A percentile compares a stretch with the other conserved stretches of the same genome.
These are phyloP conservation scores for Phortica magna DNA, from an alignment of 2,888 invertebrate genomes.

Conservation along the genomic window DNA sequence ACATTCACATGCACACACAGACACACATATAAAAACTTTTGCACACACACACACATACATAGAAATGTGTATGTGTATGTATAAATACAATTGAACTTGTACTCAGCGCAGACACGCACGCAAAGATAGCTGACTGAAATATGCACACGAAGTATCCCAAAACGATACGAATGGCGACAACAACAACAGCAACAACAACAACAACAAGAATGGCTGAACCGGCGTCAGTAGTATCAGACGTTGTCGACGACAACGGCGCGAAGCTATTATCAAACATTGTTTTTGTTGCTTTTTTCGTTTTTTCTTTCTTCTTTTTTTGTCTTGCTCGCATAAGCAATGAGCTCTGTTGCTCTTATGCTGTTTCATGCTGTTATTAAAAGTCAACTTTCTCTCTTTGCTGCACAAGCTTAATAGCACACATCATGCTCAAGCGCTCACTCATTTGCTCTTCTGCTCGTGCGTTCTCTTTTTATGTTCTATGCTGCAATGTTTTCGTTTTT, in stretches of 20 bases:
- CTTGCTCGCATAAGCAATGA: constrained; percentile 2
- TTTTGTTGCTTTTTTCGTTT: no score
- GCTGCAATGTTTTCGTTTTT: constrained; percentile 35
- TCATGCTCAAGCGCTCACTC: constrained; percentile 21
- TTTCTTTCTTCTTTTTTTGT: no score
- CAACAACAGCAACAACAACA: constrained; percentile 11
- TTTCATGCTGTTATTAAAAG: neutral
- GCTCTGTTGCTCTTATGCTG: neutral
- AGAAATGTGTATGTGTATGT: neutral
- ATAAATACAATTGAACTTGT: neutral
- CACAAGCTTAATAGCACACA: neutral
- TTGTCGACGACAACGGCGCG: neutral
- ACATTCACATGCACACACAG: constrained; percentile 47
- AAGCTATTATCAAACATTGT: neutral
- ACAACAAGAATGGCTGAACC: neutral
- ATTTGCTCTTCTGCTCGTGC: neutral
- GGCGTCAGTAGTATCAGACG: neutral
- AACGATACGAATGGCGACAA: constrained; percentile 29
- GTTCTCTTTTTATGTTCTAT: constrained; percentile 3
- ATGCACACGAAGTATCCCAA: constrained; percentile 39
- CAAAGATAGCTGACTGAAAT: constrained; percentile 18
- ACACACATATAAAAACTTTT: constrained; percentile 35
- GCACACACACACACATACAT: constrained; percentile 30
- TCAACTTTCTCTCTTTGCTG: neutral
- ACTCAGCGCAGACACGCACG: neutral